phyloP scores from a whole-genome alignment of 2,888 invertebrate species.

The Drosophila niveifrons region DNA sequence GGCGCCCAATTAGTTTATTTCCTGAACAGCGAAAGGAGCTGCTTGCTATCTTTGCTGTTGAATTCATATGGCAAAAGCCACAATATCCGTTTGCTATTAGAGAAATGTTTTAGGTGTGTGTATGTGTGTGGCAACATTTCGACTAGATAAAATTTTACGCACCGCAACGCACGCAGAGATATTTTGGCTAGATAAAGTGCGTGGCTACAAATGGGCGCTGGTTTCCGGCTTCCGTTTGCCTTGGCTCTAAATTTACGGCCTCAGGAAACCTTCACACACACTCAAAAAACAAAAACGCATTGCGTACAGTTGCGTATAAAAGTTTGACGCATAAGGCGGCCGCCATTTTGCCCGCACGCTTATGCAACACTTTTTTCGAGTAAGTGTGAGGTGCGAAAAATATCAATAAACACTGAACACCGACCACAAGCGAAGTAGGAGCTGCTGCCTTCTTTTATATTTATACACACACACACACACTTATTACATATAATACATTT shows the following conservation, averaged over 20 bases:
- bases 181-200: slow-evolving; percentile 68
- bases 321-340: slow-evolving; percentile 12
- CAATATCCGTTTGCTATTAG: slow-evolving; percentile 80
- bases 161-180: slow-evolving; percentile 36
- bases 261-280: slow-evolving; percentile 46
- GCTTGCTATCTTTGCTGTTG: neutral
- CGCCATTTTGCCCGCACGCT: slow-evolving; percentile 42
- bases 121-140: slow-evolving; percentile 46
- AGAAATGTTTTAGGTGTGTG: slow-evolving; percentile 22
- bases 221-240: slow-evolving; percentile 73
- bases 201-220: slow-evolving; percentile 76
- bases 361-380: slow-evolving; percentile 57
- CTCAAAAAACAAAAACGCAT: slow-evolving; percentile 43
- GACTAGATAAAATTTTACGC: slow-evolving; percentile 60
- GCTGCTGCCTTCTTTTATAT: slow-evolving; percentile 67
- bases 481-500: slow-evolving; percentile 70
- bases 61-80: slow-evolving; percentile 70
- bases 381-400: slow-evolving; percentile 44
- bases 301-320: slow-evolving; percentile 61
- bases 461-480: slow-evolving; percentile 63
- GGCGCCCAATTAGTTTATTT: slow-evolving; percentile 70
- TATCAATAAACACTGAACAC: slow-evolving; percentile 52
- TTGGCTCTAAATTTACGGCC: slow-evolving; percentile 70
- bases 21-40: slow-evolving; percentile 30
- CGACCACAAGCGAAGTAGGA: slow-evolving; percentile 7